Percentiles rank a stretch among this genome's conserved stretches.
Evolutionary conservation across 2,797 vertebrate genomes (phyloP).

Genomic region (Eurystomus glaucurus): DNA sequence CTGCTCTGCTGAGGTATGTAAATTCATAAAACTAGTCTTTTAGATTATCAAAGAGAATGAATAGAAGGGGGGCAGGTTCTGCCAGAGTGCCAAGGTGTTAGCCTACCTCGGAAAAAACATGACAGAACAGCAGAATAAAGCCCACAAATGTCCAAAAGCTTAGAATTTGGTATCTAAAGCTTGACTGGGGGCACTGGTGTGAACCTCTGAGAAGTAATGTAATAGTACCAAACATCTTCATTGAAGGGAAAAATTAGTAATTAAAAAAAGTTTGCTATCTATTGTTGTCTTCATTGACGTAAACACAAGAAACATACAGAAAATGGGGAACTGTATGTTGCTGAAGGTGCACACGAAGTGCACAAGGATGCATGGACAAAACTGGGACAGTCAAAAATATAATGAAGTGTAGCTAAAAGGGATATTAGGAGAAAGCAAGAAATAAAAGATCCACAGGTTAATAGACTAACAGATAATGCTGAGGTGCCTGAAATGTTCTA

Average conservation of each 20-base stretch:
- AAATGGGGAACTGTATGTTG: not conserved
- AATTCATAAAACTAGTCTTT: not conserved
- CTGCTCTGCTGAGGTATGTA: not conserved
- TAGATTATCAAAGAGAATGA: not conserved
- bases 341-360: not conserved
- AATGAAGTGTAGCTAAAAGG: not conserved
- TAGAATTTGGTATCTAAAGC: not conserved
- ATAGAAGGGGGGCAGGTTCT: not conserved
- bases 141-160: not conserved
- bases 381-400: not conserved
- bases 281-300: not conserved
- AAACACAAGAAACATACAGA: not conserved
- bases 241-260: not conserved
- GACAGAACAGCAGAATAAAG: not conserved
- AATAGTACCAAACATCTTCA: not conserved
- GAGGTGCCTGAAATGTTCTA: not conserved
- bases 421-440: not conserved
- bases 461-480: constrained; percentile 1
- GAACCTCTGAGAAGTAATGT: not conserved
- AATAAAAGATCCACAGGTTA: not conserved
- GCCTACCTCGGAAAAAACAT: not conserved
- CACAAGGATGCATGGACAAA: not conserved
- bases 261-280: not conserved
- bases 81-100: not conserved
- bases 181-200: not conserved